Conservation (phyloP, 23 tunicate species). For the Clavelina lepadiformis region DNA sequence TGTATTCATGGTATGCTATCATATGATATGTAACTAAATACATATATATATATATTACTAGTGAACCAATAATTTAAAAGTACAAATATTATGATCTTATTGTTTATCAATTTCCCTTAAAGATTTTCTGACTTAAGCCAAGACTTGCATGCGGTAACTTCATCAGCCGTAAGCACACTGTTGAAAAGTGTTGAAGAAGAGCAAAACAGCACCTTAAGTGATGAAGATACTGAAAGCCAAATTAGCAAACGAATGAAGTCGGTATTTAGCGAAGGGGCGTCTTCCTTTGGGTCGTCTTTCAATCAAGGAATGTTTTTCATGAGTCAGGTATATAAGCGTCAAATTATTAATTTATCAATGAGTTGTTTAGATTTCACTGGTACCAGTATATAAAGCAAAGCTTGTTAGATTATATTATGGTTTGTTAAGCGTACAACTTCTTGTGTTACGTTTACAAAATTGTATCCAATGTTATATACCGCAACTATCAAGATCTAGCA, state of each 20-base stretch:
- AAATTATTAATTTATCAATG: background rate
- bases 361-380: background rate
- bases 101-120: background rate
- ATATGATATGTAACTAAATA: no score
- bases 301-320: conserved; percentile 84
- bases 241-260: conserved; percentile 55
- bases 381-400: no score
- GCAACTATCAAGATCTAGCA: background rate
- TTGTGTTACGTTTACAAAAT: no score
- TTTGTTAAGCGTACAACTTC: background rate
- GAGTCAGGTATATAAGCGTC: conserved; percentile 49
- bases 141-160: conserved; percentile 34
- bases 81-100: background rate
- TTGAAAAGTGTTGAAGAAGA: conserved; percentile 52
- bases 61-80: no score
- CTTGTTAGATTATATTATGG: background rate
- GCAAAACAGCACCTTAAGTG: conserved; percentile 36
- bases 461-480: background rate
- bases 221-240: conserved; percentile 68
- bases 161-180: conserved; percentile 51
- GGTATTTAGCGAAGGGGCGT: conserved; percentile 73
- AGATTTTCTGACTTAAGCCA: conserved; percentile 64
- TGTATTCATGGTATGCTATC: no score
- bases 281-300: conserved; percentile 53
- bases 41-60: no score